A percentile compares a stretch with the other conserved stretches of the same genome.
Evolutionary conservation across 1,140 invertebrate species (phyloP).

Genomic region (Lucilia cuprina): DNA sequence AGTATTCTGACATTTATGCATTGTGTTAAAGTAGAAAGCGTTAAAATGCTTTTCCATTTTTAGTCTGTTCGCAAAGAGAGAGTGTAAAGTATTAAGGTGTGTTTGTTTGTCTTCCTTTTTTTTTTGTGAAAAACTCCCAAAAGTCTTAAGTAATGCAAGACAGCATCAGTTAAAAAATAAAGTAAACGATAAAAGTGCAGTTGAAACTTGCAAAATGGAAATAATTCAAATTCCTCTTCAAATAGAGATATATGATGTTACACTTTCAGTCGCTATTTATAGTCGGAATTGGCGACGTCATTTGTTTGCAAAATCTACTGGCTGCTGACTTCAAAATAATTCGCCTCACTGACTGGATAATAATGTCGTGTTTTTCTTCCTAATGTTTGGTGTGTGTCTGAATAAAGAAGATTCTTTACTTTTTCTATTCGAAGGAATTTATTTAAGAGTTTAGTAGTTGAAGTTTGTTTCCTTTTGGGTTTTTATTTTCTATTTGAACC

Average conservation of each 20-base stretch:
- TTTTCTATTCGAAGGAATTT: not conserved
- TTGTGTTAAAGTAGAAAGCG: not conserved
- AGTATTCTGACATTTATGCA: not conserved
- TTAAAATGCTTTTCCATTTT: not conserved
- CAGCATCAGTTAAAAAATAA: not conserved
- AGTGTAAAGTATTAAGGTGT: not conserved
- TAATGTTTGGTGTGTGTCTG: not conserved
- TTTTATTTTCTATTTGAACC: not conserved
- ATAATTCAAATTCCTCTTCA: slow-evolving; percentile 1
- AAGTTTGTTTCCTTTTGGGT: not conserved
- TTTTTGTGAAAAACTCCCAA: not conserved
- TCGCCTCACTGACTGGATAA: not conserved
- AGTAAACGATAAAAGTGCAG: not conserved
- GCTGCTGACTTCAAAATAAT: not conserved
- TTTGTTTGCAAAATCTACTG: not conserved
- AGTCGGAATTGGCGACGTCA: not conserved
- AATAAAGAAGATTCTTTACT: not conserved
- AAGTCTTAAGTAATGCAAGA: not conserved
- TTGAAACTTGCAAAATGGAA: not conserved
- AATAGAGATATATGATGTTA: not conserved
- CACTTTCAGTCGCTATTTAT: not conserved
- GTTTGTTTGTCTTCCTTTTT: not conserved
- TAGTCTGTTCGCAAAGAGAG: not conserved
- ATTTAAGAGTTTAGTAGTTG: not conserved
- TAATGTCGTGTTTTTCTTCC: not conserved